Evolutionary conservation across 2,113 vertebrate genomes (phyloP), one percentile per base, ranked within the genome.

Genomic region (Toxotes chatareus): DNA sequence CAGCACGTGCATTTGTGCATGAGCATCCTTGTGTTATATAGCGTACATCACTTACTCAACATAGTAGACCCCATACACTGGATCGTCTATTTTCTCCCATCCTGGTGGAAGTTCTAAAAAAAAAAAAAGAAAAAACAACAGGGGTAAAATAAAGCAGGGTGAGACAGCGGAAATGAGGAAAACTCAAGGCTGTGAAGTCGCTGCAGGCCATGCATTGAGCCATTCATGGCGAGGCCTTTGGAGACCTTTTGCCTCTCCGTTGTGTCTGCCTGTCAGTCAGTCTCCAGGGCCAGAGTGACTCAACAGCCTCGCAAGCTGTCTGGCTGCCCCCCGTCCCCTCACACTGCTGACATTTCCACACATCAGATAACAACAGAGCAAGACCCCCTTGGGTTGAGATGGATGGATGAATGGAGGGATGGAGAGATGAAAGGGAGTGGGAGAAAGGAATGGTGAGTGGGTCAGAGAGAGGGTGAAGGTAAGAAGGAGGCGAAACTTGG

Each of bases 61-160:
- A 95, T 99, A 99, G 97, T 99, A 99, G 96, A 99, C 96, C 93
- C 98, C 98, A 70, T 99, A 99, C 68, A 99, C 97, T 4, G 98
- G 98, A 93, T 99, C 98, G 77, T 99, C 97, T 86, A 99, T 99
- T 94, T 97, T 99, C 94, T 99, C 98, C 98, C 98, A 99, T 86
- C 98, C 98, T 87, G 97, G 93, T 89, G 98, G 98, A 94, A 99
- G 94, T 93, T 99, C 98, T 99, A 93, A 91, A 49, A 73, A 70
- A 75, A 62, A 46, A 19, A 1, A 70, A 0, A 80, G 21, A 23
- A 17, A 75, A 42, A 87, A 47, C 34, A 31, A 65, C 27, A 27
- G 27, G 27, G 27, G 27, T 27, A 27, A 27, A 27, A 27, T 27
- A 27, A 27, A 27, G 27, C 31, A 62, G 6, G 73, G 55, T 61